A percentile compares a stretch with the other conserved stretches of the same genome.
Conservation (phyloP, 2,797 vertebrate genomes). For the Paratrypauchen microcephalus region DNA sequence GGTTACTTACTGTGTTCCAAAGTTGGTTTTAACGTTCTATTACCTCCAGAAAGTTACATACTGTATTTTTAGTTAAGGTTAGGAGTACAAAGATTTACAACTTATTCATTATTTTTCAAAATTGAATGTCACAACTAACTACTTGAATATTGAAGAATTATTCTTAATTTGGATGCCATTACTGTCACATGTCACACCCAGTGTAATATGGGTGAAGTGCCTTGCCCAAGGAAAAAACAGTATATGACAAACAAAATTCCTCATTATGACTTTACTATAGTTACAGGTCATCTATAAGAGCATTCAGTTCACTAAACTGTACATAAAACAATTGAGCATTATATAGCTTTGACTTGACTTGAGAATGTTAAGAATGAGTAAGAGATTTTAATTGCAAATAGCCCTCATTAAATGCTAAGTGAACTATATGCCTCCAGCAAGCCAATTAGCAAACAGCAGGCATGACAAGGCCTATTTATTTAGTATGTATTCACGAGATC, state of each 20-base stretch:
- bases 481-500: not conserved
- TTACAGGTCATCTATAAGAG: not conserved
- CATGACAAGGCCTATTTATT: constrained; percentile 1
- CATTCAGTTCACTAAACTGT: not conserved
- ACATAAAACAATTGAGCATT: not conserved
- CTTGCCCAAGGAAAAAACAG: no score
- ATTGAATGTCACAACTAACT: not conserved
- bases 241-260: not conserved
- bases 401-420: constrained; percentile 2
- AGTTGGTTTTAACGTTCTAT: no score
- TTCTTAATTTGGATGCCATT: no score
- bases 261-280: not conserved
- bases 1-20: no score
- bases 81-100: no score
- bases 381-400: constrained; percentile 3
- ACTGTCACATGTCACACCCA: no score
- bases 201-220: no score
- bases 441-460: constrained; percentile 3
- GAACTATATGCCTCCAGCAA: not conserved
- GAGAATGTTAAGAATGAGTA: constrained; percentile 5
- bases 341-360: not conserved
- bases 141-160: not conserved
- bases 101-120: not conserved
- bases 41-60: no score
- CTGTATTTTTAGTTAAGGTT: no score